Evolutionary conservation across 2,888 invertebrate species (phyloP), one percentile per base, ranked within the genome.

Genomic region (Teleogryllus oceanicus): DNA sequence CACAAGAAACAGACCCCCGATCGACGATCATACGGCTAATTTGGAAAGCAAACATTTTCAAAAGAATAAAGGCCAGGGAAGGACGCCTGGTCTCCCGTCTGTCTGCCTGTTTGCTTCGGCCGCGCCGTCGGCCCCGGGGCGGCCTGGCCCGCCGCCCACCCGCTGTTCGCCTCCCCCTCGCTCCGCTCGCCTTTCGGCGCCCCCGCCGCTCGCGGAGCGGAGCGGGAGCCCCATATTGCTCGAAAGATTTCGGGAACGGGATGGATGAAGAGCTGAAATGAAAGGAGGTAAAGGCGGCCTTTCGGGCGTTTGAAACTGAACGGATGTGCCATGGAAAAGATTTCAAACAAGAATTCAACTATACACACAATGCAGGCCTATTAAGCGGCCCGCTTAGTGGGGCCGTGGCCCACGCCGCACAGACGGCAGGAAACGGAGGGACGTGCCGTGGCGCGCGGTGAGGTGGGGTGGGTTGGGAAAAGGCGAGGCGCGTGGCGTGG

Each of bases 11-110:
- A n/a, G 16, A 18, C 62, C n/a, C 62, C 62, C 62, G 62, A 62
- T 62, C 62, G n/a, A 62, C 62, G n/a, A 62, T 62, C 62, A 13
- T n/a, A 37, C 16, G 62, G 62, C 62, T n/a, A 62, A 62, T 62
- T 62, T 62, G 62, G 62, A 62, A 62, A 62, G n/a, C 62, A 62
- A 62, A 62, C 62, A 62, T 62, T 62, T 62, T 62, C 62, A 62
- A 62, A 62, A 62, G 62, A 62, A 62, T 62, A n/a, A 62, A 62
- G 13, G n/a, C 16, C 13, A 62, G n/a, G 62, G 62, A 62, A 62
- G 62, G n/a, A 13, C 62, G 62, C 62, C 62, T 62, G 62, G 62
- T n/a, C 13, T 18, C 13, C 62, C n/a, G 62, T n/a, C 62, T 62
- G 37, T n/a, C 62, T 62, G 62, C 62, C 62, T 18, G 62, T n/a